Evolutionary conservation across 2,113 vertebrate species (phyloP).

Genomic region (Dasyurus viverrinus): DNA sequence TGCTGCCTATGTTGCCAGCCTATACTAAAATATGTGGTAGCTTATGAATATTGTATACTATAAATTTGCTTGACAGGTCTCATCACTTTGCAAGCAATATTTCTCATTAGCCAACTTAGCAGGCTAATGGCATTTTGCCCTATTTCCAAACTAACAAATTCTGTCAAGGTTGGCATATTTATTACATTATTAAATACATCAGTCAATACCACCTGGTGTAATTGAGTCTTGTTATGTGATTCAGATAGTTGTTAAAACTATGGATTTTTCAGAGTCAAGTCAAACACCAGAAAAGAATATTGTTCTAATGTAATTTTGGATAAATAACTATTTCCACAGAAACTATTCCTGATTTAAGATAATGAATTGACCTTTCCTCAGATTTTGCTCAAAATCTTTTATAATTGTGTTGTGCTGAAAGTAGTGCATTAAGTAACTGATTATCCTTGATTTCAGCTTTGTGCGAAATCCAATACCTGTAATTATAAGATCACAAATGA

Average conservation of each 20-base stretch:
- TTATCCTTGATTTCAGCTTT: conserved; percentile 63
- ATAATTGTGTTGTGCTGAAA: conserved; percentile 47
- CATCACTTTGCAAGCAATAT: conserved; percentile 71
- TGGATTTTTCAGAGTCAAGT: conserved; percentile 75
- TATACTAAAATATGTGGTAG: conserved; percentile 57
- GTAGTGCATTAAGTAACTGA: conserved; percentile 51
- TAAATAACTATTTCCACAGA: conserved; percentile 59
- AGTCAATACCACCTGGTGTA: conserved; percentile 75
- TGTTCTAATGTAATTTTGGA: conserved; percentile 72
- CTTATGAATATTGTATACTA: conserved; percentile 11
- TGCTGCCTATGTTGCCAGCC: not conserved
- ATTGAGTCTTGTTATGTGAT: conserved; percentile 71
- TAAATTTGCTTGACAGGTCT: conserved; percentile 75
- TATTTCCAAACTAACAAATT: conserved; percentile 79
- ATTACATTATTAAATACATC: conserved; percentile 78
- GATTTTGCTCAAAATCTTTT: conserved; percentile 67
- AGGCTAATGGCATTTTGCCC: conserved; percentile 76
- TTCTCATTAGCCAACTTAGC: conserved; percentile 77
- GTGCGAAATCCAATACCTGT: conserved; percentile 61
- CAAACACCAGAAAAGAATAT: conserved; percentile 69
- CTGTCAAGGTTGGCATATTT: conserved; percentile 79
- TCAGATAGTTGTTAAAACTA: conserved; percentile 73
- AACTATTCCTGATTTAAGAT: conserved; percentile 64
- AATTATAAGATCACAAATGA: conserved; percentile 58
- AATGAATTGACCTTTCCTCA: conserved; percentile 61